Evolutionary conservation across 2,797 vertebrate species (phyloP), one percentile per base, ranked within the genome.

Genomic region (Coregonus suidteri): DNA sequence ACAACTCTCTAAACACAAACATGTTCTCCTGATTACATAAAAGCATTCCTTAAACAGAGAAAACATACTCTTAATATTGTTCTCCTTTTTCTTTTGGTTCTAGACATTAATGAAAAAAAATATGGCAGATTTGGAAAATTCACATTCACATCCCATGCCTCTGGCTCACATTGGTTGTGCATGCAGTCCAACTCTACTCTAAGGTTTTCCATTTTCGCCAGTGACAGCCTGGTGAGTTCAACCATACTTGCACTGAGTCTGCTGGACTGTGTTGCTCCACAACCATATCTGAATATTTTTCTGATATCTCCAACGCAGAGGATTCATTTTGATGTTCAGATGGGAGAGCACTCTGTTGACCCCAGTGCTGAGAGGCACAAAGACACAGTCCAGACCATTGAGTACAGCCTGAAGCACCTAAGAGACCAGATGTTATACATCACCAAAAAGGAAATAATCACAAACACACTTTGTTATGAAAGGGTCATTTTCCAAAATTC

Each of bases 131-230:
- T 93, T 77, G 95, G 95, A 54, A 96, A 93, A 81, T 96, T 98
- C 85, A 94, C 94, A 69, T 96, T 98, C 79, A 96, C 95, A 18
- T 93, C 97, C 35, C 92, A 96, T 4, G 76, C 91, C 0, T 93
- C 96, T 25, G 97, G 96, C 7, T 95, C 95, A 53, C 96, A 99
- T 78, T 84, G 86, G 62, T 91, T 99, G n/a, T 98, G 97, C 83
- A 93, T 97, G 80, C 91, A 95, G 78, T 98, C 96, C 80, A 98
- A 98, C 87, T 97, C 94, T 9, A 97, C 96, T 15, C n/a, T 11
- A 0, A 92, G 90, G 79, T 93, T 97, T 71, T 80, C 96, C 0
- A 93, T 96, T 7, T 95, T 93, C 30, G 93, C 93, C 78, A 92
- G 88, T 78, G 95, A 94, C 35, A 94, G 81, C 84, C 85, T 98